These are phyloP conservation scores for Papilio protenor DNA, from an alignment of 2,888 invertebrate genomes.

Conservation along the genomic window DNA sequence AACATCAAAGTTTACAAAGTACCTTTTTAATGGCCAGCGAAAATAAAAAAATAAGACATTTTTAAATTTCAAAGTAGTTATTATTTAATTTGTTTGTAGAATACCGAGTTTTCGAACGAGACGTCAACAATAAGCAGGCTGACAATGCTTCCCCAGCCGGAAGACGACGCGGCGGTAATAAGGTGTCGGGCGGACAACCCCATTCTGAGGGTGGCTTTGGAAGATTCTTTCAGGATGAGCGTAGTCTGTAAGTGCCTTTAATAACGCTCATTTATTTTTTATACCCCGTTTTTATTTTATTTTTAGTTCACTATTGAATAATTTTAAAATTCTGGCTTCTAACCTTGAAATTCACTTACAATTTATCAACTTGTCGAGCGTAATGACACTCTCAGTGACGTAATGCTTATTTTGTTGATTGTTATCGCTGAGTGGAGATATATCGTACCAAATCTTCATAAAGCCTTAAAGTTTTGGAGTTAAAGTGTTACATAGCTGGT, in stretches of 20 bases:
- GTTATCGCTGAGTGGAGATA: too few species aligned
- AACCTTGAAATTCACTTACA: too few species aligned
- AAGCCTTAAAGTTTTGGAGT: too few species aligned
- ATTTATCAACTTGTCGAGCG: too few species aligned
- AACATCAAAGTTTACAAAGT: neutral
- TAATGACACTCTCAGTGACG: too few species aligned
- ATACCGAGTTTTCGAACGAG: slow-evolving; percentile 86
- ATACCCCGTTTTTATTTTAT: neutral
- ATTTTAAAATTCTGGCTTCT: neutral
- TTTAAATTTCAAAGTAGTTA: neutral
- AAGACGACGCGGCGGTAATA: slow-evolving; percentile 92
- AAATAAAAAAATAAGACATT: neutral
- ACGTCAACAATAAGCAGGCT: slow-evolving; percentile 89
- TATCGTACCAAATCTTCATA: too few species aligned
- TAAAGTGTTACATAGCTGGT: too few species aligned
- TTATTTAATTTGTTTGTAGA: slow-evolving; percentile 68
- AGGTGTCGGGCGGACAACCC: slow-evolving; percentile 94
- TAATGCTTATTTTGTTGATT: too few species aligned
- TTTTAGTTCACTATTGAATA: neutral
- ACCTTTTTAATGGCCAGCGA: neutral
- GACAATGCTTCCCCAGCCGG: slow-evolving; percentile 91
- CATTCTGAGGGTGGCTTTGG: slow-evolving; percentile 88
- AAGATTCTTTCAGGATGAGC: slow-evolving; percentile 92
- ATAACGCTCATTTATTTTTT: neutral
- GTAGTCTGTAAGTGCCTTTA: slow-evolving; percentile 91